phyloP scores from a whole-genome alignment of 1,140 invertebrate species.

The Drosophila malerkotliana region DNA sequence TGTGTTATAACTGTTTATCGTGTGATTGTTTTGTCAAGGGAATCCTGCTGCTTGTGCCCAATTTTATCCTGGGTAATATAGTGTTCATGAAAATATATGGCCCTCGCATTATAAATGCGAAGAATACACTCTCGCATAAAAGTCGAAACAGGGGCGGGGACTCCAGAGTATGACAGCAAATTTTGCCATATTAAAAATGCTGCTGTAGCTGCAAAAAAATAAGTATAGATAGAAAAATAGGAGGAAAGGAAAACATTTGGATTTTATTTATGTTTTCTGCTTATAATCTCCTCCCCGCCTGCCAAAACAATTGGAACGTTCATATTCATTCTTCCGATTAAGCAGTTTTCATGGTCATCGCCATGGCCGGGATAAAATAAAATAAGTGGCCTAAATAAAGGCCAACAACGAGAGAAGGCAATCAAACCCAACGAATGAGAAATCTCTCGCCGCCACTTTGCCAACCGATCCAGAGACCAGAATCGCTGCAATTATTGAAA shows the following conservation, averaged over 20 bases:
- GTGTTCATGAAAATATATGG: slow-evolving; percentile 77
- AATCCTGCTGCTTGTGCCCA: slow-evolving; percentile 3
- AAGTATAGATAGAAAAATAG: slow-evolving; percentile 14
- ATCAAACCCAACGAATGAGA: neutral
- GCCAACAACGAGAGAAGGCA: neutral
- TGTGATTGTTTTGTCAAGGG: slow-evolving; percentile 20
- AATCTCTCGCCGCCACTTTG: slow-evolving; percentile 21
- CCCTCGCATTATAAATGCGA: slow-evolving; percentile 73
- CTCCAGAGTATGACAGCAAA: slow-evolving; percentile 54
- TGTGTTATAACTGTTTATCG: neutral
- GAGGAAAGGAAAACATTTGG: slow-evolving; percentile 61
- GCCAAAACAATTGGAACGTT: slow-evolving; percentile 48
- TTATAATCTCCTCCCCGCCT: slow-evolving; percentile 48
- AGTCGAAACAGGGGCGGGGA: slow-evolving; percentile 11
- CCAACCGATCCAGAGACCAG: slow-evolving; percentile 24
- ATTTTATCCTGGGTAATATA: slow-evolving; percentile 60
- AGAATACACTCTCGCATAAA: slow-evolving; percentile 65
- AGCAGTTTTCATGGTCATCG: slow-evolving; percentile 81
- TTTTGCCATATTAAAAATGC: slow-evolving; percentile 76
- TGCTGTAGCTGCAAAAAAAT: slow-evolving; percentile 73
- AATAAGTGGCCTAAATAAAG: slow-evolving; percentile 81
- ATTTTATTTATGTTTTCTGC: slow-evolving; percentile 70
- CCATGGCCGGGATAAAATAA: slow-evolving; percentile 65
- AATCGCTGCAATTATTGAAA: slow-evolving; percentile 79
- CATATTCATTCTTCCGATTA: slow-evolving; percentile 81